Conservation (phyloP, 2,888 invertebrate genomes). For the Galeopsomyia nigrocyanea region DNA sequence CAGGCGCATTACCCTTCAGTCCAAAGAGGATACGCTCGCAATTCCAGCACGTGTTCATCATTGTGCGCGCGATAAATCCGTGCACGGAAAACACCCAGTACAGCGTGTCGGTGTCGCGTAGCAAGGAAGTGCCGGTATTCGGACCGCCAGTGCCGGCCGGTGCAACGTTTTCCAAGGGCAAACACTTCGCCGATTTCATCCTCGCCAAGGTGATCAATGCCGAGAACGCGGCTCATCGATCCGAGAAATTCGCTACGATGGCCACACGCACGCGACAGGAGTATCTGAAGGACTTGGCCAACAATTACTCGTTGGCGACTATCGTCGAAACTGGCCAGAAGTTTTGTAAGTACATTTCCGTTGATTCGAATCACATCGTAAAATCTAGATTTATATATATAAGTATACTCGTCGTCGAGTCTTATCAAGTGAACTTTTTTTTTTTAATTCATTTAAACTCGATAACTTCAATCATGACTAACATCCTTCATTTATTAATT, state of each 20-base stretch:
- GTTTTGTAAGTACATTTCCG: constrained; percentile 78
- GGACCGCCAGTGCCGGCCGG: constrained; percentile 94
- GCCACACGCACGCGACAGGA: constrained; percentile 95
- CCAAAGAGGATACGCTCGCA: constrained; percentile 95
- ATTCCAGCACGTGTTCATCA: constrained; percentile 97
- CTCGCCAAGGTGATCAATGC: constrained; percentile 97
- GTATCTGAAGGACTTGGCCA: constrained; percentile 92
- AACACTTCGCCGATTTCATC: constrained; percentile 94
- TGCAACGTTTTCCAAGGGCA: constrained; percentile 89
- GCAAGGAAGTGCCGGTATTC: constrained; percentile 95
- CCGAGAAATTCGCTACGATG: constrained; percentile 97
- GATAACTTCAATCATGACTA: background rate
- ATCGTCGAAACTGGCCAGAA: constrained; percentile 88
- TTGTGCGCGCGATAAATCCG: constrained; percentile 90
- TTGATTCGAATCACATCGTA: too few species aligned
- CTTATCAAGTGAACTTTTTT: constrained; percentile 17
- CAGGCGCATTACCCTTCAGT: constrained; percentile 92
- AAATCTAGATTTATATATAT: background rate
- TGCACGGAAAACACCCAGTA: constrained; percentile 93
- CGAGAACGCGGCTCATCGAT: constrained; percentile 93
- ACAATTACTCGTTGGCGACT: constrained; percentile 85
- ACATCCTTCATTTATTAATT: background rate
- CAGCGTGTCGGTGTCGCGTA: constrained; percentile 82
- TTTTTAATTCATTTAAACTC: background rate
- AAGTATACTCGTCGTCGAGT: too few species aligned